A percentile compares a stretch with the other conserved stretches of the same genome.
phyloP scores from a whole-genome alignment of 2,888 invertebrate genomes.

The Agrotis clavis region DNA sequence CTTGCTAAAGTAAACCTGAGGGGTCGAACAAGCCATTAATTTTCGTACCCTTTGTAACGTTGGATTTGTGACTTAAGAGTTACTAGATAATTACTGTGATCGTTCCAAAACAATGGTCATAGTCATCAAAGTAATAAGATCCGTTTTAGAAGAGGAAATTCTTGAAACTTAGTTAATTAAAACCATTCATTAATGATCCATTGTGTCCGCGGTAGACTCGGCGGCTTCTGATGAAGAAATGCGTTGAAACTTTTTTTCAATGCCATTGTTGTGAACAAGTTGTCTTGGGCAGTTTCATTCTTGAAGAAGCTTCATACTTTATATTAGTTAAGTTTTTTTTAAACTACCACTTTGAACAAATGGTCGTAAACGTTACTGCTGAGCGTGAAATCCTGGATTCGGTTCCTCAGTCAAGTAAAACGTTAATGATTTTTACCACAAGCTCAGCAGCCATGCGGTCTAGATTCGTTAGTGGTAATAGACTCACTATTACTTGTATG shows the following conservation, averaged over 20 bases:
- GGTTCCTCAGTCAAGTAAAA: not conserved
- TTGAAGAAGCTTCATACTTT: conserved; percentile 20
- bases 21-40: conserved; percentile 36
- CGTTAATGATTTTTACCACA: not conserved
- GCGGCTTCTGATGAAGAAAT: conserved; percentile 14
- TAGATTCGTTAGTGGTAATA: not conserved
- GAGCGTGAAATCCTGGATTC: not conserved
- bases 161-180: conserved; percentile 52
- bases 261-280: conserved; percentile 24
- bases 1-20: conserved; percentile 37
- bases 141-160: conserved; percentile 25
- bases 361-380: not conserved
- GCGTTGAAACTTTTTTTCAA: conserved; percentile 40
- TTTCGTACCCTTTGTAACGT: conserved; percentile 23
- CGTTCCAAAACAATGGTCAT: conserved; percentile 12
- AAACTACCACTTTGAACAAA: too few species aligned
- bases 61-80: conserved; percentile 14
- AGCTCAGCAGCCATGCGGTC: not conserved
- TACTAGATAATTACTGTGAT: conserved; percentile 31
- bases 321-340: conserved; percentile 47
- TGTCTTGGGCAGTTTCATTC: conserved; percentile 28
- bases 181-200: conserved; percentile 48
- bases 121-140: conserved; percentile 32
- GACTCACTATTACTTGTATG: not conserved
- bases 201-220: conserved; percentile 35